phyloP scores from a whole-genome alignment of 2,113 vertebrate genomes.

The Scomber scombrus region DNA sequence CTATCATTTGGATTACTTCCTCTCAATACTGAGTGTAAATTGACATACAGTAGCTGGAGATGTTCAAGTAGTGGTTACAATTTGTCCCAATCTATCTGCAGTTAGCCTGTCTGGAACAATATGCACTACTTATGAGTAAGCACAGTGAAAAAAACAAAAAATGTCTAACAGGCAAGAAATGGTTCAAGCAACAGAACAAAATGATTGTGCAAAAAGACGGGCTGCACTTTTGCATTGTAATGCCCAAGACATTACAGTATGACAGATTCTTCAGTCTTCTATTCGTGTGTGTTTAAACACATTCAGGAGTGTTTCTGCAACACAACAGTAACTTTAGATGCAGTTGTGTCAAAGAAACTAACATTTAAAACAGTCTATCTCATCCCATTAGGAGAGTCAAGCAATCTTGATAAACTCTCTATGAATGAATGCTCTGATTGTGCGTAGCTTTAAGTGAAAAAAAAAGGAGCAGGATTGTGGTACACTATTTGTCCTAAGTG shows the following conservation, averaged over 20 bases:
- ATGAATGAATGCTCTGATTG: constrained; percentile 79
- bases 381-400: constrained; percentile 49
- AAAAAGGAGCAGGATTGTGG: constrained; percentile 54
- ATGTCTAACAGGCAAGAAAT: constrained; percentile 22
- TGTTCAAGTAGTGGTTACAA: constrained; percentile 73
- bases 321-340: constrained; percentile 39
- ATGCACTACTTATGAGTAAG: constrained; percentile 41
- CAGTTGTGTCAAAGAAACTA: constrained; percentile 52
- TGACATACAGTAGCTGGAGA: constrained; percentile 68
- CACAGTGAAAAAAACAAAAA: constrained; percentile 29
- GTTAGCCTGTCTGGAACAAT: constrained; percentile 46
- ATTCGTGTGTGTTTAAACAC: constrained; percentile 46
- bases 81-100: constrained; percentile 57
- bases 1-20: constrained; percentile 54
- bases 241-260: constrained; percentile 52
- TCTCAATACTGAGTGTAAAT: constrained; percentile 52
- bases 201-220: constrained; percentile 66
- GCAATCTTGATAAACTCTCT: constrained; percentile 53
- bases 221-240: constrained; percentile 57
- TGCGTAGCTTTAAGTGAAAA: constrained; percentile 81
- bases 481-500: constrained; percentile 79
- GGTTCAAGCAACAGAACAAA: constrained; percentile 47
- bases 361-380: constrained; percentile 61
- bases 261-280: constrained; percentile 33
- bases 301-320: constrained; percentile 46